Conservation (phyloP, 2,113 vertebrate genomes). For the Dryoscopus gambensis region DNA sequence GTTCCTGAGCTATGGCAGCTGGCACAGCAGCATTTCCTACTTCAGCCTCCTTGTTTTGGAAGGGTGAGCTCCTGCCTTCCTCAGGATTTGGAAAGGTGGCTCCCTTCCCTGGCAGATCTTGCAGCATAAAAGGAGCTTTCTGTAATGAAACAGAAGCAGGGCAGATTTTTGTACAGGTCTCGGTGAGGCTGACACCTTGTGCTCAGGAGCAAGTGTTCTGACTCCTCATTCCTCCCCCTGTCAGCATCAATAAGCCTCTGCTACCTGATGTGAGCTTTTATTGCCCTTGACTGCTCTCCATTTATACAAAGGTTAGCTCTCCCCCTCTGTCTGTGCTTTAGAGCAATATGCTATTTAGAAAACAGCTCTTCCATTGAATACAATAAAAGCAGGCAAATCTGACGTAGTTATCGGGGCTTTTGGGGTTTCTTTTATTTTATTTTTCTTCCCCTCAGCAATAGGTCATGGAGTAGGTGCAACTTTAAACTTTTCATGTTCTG, state of each 20-base stretch:
- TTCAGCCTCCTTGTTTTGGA: background rate
- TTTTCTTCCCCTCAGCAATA: background rate
- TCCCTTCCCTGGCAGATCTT: background rate
- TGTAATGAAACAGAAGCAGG: background rate
- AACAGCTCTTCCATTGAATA: background rate
- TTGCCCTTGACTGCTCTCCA: slow-evolving; percentile 56
- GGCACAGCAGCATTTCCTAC: background rate
- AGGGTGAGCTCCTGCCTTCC: background rate
- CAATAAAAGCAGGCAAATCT: background rate
- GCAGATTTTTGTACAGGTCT: slow-evolving; percentile 25
- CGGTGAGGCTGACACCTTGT: background rate
- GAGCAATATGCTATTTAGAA: slow-evolving; percentile 25
- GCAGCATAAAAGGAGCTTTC: background rate
- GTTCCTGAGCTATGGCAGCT: background rate
- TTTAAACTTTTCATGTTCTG: background rate
- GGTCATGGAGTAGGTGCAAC: background rate
- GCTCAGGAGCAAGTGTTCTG: slow-evolving; percentile 6
- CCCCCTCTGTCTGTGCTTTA: slow-evolving; percentile 2
- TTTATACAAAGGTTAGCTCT: slow-evolving; percentile 55
- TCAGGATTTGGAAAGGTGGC: background rate
- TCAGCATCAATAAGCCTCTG: slow-evolving; percentile 40
- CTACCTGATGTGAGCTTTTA: slow-evolving; percentile 35
- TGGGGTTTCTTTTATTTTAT: background rate
- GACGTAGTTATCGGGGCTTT: background rate
- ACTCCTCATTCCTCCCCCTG: slow-evolving; percentile 33